A percentile compares a stretch with the other conserved stretches of the same genome.
Evolutionary conservation across 2,797 vertebrate species (phyloP).

Genomic region (Sylvilagus floridanus): DNA sequence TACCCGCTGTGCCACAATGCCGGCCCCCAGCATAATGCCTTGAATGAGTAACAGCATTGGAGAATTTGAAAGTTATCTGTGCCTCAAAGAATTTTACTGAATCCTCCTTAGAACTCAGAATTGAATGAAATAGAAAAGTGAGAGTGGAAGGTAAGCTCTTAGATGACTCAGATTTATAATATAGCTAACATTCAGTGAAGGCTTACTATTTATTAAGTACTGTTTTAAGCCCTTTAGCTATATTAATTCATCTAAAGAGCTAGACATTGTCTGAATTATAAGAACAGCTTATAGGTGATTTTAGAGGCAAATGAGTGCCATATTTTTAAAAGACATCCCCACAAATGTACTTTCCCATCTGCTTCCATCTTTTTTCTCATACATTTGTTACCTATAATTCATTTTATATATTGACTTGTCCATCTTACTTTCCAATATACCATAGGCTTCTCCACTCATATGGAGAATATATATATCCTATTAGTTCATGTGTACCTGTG

Average conservation of each 20-base stretch:
- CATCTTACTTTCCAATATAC: neutral
- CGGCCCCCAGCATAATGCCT: neutral
- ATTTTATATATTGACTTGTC: neutral
- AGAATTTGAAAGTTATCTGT: neutral
- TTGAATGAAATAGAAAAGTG: slow-evolving; percentile 21
- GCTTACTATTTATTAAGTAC: neutral
- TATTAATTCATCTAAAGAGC: neutral
- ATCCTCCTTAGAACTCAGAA: slow-evolving; percentile 18
- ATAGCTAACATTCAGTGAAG: neutral
- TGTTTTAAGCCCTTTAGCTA: neutral
- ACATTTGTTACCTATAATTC: neutral
- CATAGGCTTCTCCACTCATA: neutral
- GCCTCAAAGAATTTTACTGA: neutral
- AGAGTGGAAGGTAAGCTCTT: neutral
- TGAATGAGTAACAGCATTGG: neutral
- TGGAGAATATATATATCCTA: neutral
- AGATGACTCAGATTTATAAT: neutral
- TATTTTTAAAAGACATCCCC: neutral
- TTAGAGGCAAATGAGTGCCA: slow-evolving; percentile 4
- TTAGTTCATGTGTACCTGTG: neutral
- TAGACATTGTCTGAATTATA: neutral
- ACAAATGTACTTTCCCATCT: slow-evolving; percentile 6
- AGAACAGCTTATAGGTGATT: neutral
- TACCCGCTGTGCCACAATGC: too few relatives aligned
- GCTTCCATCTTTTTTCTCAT: neutral